A percentile compares a stretch with the other conserved stretches of the same genome.
Conservation (phyloP, 1,140 invertebrate species). For the Proales similis region DNA sequence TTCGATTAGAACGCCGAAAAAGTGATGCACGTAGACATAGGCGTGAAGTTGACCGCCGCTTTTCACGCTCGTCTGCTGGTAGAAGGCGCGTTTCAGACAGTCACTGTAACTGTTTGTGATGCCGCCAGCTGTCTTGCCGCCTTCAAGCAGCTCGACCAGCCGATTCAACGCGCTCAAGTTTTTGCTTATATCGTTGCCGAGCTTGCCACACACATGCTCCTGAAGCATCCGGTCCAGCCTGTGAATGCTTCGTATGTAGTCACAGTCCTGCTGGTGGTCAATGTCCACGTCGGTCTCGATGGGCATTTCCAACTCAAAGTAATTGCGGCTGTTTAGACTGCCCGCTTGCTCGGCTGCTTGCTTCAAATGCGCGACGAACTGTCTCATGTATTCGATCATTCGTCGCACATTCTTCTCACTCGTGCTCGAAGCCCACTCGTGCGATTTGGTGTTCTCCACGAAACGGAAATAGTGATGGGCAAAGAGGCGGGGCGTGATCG, state of each 20-base stretch:
- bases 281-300: not conserved
- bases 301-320: constrained; percentile 2
- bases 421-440: no score
- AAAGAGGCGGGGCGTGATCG: not conserved
- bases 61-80: no score
- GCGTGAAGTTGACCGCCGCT: not conserved
- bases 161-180: not conserved
- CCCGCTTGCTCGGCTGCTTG: not conserved
- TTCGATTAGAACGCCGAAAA: constrained; percentile 30
- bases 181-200: not conserved
- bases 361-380: not conserved
- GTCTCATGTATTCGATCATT: no score
- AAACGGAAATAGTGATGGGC: constrained; percentile 28
- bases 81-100: no score
- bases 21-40: constrained; percentile 14
- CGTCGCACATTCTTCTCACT: no score
- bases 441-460: no score
- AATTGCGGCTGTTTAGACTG: not conserved
- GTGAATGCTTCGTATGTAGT: not conserved
- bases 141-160: not conserved
- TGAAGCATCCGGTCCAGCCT: not conserved
- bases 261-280: no score
- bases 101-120: not conserved
- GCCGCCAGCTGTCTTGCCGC: not conserved
- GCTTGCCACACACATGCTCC: not conserved